Base-by-base conservation (phyloP, 2,113 vertebrate genomes). In the Beaufortia kweichowensis region DNA sequence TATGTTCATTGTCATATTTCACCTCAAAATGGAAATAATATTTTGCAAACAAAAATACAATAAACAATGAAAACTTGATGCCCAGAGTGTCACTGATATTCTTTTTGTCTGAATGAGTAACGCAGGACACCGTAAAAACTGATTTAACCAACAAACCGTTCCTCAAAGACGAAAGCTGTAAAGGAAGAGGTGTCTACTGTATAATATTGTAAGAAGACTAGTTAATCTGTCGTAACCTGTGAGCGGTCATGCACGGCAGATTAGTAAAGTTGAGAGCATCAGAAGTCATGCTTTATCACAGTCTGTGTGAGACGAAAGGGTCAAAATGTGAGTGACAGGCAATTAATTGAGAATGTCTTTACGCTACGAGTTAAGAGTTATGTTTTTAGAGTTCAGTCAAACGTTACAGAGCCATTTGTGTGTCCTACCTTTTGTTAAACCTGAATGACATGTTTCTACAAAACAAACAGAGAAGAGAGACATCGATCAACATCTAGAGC, bases 381-480 rank as follows among this genome's bases (percentile, higher is more conserved):
- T 90, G 90, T 83, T 74, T 53, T n/a, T 41, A 10, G 15, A 72
- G 72, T 12, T 72, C 21, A 46, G 15, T 17, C 63, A 70, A 10
- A 39, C 8, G 92, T 93, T 89, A 85, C 75, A 91, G 87, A 90
- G 92, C 69, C 56, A 26, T 86, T 81, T 93, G 88, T 78, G 91
- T 91, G 89, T 96, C 97, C 96, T 98, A 99, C 97, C 97, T 99
- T 98, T 97, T 99, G 94, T 96, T 92, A 98, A 99, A 99, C 94
- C 97, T 98, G 97, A 99, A 98, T 94, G 97, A 98, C 96, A 99
- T 98, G 94, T 99, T 99, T 99, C 97, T 99, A 99, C 92, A 98
- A 98, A 94, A 96, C 93, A 96, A 95, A 88, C 95, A 96, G 92
- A 71, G 79, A 88, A 91, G 90, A 91, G 79, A 89, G 91, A 91